Evolutionary conservation across 2,113 vertebrate species (phyloP), one percentile per base, ranked within the genome.

Genomic region (Phocoena sinus): DNA sequence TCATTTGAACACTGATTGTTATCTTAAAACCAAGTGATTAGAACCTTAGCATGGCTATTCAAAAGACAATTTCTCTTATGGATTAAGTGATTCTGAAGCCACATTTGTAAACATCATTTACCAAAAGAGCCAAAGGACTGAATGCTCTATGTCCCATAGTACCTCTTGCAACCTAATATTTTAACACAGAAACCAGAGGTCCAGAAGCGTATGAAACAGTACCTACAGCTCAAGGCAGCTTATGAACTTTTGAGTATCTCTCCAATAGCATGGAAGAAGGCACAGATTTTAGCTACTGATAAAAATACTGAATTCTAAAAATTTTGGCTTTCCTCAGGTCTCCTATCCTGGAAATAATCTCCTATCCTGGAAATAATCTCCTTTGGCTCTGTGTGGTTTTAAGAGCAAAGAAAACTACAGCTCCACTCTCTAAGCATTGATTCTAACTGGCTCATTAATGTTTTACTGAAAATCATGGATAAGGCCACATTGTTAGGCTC

Each of bases 1-100:
- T 93, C 36, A 47, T 33, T 81, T 91, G 86, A 96, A 77, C n/a
- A 60, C 33, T 91, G 44, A 60, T 76, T 73, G 36, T 81, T 89
- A 81, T 67, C 31, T 33, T 88, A 91, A 56, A 89, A 36, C 28
- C 36, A 96, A 79, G 26, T 70, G 86, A 93, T 91, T 89, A 96
- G 81, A 85, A 81, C 53, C 18, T 96, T 41, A 94, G 62, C 68
- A n/a, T 56, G 41, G 28, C 47, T n/a, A 81, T 65, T 94, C 1
- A 38, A 95, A 89, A 91, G 41, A 58, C 36, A 95, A 36, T 90
- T 94, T 79, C 20, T 87, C 41, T 67, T 62, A 47, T 14, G 33
- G 8, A 60, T 90, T 80, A 88, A 1, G 6, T 47, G 38, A 94
- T 86, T 89, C 44, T 73, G 31, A 85, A 97, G 63, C 23, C 86